A percentile compares a stretch with the other conserved stretches of the same genome.
Conservation (phyloP, 2,888 invertebrate genomes). For the Amiota mariae region DNA sequence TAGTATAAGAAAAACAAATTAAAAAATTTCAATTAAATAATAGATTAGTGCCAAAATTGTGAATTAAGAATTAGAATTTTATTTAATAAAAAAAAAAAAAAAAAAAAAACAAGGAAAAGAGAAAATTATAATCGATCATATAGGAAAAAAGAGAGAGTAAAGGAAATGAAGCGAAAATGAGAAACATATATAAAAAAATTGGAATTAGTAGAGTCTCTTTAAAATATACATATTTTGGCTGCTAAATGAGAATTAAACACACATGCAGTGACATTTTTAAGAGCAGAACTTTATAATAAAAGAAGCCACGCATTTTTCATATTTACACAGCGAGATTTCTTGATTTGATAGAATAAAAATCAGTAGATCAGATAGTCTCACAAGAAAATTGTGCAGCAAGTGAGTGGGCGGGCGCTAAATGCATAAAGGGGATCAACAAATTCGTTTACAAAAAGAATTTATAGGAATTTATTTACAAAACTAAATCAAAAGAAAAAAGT, state of each 20-base stretch:
- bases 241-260: conserved; percentile 8
- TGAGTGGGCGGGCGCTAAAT: too few relatives aligned
- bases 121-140: conserved; percentile 5
- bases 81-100: not conserved
- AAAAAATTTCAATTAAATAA: not conserved
- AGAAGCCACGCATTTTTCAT: too few relatives aligned
- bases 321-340: too few relatives aligned
- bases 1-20: conserved; percentile 4
- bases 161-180: conserved; percentile 24
- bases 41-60: not conserved
- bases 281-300: too few relatives aligned
- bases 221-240: conserved; percentile 11
- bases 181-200: conserved; percentile 48
- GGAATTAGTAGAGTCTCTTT: conserved; percentile 45
- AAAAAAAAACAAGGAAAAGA: conserved; percentile 1
- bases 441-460: too few relatives aligned
- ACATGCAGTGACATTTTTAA: not conserved
- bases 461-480: not conserved
- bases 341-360: too few relatives aligned
- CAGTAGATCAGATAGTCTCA: too few relatives aligned
- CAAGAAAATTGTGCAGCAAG: too few relatives aligned
- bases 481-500: conserved; percentile 20
- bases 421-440: too few relatives aligned
- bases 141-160: conserved; percentile 33
- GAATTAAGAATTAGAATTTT: not conserved